A percentile compares a stretch with the other conserved stretches of the same genome.
Evolutionary conservation across 2,888 invertebrate genomes (phyloP).

Genomic region (Dyspetes luteomarginatus): DNA sequence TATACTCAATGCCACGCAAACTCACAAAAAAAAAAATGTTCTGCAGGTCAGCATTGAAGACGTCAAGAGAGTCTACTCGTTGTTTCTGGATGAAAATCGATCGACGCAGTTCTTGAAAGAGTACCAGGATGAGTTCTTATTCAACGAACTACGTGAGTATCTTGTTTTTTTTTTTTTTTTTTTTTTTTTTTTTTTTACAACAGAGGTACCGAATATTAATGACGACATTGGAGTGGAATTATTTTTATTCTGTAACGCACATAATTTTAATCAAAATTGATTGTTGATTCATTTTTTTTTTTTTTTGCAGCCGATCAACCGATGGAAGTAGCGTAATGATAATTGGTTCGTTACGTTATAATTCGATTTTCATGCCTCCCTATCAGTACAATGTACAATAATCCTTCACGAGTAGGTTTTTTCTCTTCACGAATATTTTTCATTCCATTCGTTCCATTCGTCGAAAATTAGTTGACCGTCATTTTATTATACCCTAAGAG

Average conservation of each 20-base stretch:
- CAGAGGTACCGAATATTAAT: neutral
- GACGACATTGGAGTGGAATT: conserved; percentile 33
- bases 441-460: conserved; percentile 23
- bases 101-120: conserved; percentile 97
- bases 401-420: conserved; percentile 17
- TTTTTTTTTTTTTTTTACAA: neutral
- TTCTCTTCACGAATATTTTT: conserved; percentile 5
- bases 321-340: conserved; percentile 75
- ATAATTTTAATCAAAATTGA: conserved; percentile 32
- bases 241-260: conserved; percentile 33
- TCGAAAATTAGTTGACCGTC: conserved; percentile 36
- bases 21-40: neutral
- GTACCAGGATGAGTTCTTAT: conserved; percentile 98
- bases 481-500: neutral
- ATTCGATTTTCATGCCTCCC: conserved; percentile 32
- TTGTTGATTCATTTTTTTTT: conserved; percentile 39
- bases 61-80: conserved; percentile 96
- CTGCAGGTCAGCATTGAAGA: conserved; percentile 92
- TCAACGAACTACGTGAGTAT: conserved; percentile 86
- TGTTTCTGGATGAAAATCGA: conserved; percentile 97
- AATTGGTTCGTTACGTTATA: neutral
- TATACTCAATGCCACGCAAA: neutral
- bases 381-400: conserved; percentile 40
- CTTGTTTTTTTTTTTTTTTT: conserved; percentile 28
- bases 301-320: conserved; percentile 75